A percentile compares a stretch with the other conserved stretches of the same genome.
These are phyloP conservation scores for Trinectes maculatus DNA, from an alignment of 2,113 vertebrate genomes.

Conservation along the genomic window DNA sequence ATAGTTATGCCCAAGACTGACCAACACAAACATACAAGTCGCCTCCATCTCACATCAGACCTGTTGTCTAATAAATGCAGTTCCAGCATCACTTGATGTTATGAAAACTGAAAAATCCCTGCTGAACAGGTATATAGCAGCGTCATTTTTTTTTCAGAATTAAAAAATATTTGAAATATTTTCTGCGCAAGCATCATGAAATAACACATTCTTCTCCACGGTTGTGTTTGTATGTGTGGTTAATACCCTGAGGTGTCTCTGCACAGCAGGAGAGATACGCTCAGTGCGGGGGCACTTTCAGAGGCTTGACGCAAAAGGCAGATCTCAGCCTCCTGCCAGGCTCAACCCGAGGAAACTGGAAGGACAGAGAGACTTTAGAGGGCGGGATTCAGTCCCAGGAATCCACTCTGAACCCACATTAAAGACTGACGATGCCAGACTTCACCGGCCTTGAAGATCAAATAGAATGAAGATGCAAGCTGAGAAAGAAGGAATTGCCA, in stretches of 20 bases:
- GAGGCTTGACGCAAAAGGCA: conserved; percentile 61
- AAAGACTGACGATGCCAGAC: conserved; percentile 70
- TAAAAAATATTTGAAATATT: too few species aligned
- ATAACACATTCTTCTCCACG: conserved; percentile 31
- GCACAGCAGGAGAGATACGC: conserved; percentile 62
- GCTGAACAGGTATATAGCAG: too few species aligned
- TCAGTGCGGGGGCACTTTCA: conserved; percentile 70
- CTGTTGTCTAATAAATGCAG: too few species aligned
- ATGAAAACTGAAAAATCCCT: too few species aligned
- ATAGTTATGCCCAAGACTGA: too few species aligned
- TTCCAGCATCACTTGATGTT: too few species aligned
- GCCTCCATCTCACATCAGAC: too few species aligned
- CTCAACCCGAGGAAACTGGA: conserved; percentile 40
- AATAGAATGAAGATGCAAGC: conserved; percentile 76
- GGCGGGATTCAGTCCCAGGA: conserved; percentile 60
- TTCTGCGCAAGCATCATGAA: too few species aligned
- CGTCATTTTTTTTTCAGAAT: too few species aligned
- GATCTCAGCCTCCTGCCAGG: conserved; percentile 65
- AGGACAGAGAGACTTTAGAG: conserved; percentile 62
- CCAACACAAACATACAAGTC: too few species aligned
- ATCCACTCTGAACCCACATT: conserved; percentile 72
- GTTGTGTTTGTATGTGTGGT: conserved; percentile 30
- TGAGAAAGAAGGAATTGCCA: conserved; percentile 70
- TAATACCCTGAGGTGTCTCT: conserved; percentile 46
- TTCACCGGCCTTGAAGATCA: conserved; percentile 78